Conservation (phyloP, 2,113 vertebrate genomes). For the Apaloderma vittatum region DNA sequence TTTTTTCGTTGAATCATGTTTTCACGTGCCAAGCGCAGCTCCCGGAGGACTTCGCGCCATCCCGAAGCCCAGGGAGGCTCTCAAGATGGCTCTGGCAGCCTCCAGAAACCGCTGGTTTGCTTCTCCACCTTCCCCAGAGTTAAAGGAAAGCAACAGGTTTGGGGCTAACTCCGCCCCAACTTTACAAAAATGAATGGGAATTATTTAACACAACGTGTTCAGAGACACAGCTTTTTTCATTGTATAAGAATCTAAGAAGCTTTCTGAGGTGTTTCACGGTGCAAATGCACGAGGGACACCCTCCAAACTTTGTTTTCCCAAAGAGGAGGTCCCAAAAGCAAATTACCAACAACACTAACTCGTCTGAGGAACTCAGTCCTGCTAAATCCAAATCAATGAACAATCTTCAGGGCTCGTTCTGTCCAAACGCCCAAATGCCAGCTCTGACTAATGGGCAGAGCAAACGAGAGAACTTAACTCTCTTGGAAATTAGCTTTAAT, state of each 20-base stretch:
- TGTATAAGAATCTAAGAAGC: not conserved
- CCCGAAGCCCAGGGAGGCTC: not conserved
- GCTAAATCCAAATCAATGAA: not conserved
- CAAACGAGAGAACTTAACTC: not conserved
- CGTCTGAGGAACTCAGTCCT: not conserved
- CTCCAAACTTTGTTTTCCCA: not conserved
- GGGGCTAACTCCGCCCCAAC: not conserved
- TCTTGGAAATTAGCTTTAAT: not conserved
- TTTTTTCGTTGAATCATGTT: not conserved
- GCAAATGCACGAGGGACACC: fast-evolving
- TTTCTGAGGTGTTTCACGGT: not conserved
- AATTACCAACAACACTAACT: not conserved
- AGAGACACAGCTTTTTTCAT: not conserved
- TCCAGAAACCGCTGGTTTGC: not conserved
- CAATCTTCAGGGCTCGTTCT: not conserved
- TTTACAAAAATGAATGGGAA: not conserved
- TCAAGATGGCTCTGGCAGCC: constrained; percentile 1
- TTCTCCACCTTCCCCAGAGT: not conserved
- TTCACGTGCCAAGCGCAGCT: not conserved
- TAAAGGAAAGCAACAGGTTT: not conserved
- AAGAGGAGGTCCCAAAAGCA: not conserved
- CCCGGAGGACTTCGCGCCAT: not conserved
- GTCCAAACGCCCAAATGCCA: not conserved
- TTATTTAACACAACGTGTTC: not conserved
- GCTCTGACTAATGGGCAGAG: not conserved